These are phyloP conservation scores for Athalia rosae DNA, from an alignment of 2,888 invertebrate genomes.

Conservation along the genomic window DNA sequence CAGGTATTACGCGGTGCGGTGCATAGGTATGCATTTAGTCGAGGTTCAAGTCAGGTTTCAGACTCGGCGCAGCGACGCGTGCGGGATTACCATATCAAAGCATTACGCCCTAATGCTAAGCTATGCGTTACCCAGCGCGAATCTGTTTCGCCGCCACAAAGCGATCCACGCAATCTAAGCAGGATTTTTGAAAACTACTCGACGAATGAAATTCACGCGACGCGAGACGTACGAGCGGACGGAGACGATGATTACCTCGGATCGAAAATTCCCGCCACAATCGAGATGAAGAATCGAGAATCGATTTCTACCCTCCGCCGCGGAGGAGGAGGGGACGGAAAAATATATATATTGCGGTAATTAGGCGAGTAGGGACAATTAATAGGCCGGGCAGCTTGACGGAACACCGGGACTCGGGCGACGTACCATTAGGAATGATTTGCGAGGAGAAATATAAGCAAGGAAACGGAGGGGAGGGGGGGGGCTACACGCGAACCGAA, in stretches of 20 bases:
- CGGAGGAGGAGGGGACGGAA: neutral
- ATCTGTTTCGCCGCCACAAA: conserved; percentile 13
- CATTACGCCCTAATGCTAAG: neutral
- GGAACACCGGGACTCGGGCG: conserved; percentile 4
- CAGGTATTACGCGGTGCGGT: neutral
- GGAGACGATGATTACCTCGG: neutral
- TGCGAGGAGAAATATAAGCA: conserved; percentile 24
- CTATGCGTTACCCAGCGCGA: neutral
- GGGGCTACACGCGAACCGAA: conserved; percentile 15
- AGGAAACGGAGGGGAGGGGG: neutral
- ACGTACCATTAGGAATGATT: conserved; percentile 18
- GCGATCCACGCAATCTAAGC: neutral
- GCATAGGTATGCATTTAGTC: conserved; percentile 19
- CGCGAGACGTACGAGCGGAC: too few relatives aligned
- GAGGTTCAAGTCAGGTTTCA: conserved; percentile 16
- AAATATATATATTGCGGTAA: conserved; percentile 1
- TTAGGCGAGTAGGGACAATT: conserved; percentile 8
- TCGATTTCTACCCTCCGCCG: too few relatives aligned
- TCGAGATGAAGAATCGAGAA: too few relatives aligned
- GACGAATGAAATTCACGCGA: too few relatives aligned
- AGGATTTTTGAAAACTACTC: neutral
- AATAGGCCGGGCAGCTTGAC: conserved; percentile 13
- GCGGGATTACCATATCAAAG: conserved; percentile 40
- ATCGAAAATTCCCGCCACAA: too few relatives aligned
- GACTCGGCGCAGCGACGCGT: conserved; percentile 35